Conservation (phyloP, 2,797 vertebrate genomes). For the Anabas testudineus region DNA sequence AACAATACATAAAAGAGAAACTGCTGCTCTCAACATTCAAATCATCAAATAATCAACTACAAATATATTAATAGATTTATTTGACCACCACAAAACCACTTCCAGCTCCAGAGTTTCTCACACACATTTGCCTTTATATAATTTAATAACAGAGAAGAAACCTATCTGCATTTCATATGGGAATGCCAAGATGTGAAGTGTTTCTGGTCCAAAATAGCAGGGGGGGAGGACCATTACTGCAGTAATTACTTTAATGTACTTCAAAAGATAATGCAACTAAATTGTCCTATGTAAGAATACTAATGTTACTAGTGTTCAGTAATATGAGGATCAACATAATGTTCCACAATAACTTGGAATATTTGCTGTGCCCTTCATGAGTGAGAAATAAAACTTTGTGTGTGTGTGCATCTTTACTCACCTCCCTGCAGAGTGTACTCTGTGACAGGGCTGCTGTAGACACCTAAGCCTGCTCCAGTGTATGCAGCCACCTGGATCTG, state of each 20-base stretch:
- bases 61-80: neutral
- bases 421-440: slow-evolving; percentile 98
- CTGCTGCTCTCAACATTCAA: neutral
- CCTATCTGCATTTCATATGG: neutral
- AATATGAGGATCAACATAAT: slow-evolving; percentile 2
- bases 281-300: neutral
- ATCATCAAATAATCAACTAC: neutral
- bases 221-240: neutral
- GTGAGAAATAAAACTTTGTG: neutral
- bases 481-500: slow-evolving; percentile 98
- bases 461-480: slow-evolving; percentile 92
- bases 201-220: slow-evolving; percentile 6
- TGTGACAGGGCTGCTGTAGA: slow-evolving; percentile 90
- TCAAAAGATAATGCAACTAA: neutral
- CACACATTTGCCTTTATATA: neutral
- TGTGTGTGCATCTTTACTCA: slow-evolving; percentile 72
- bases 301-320: neutral
- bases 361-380: neutral
- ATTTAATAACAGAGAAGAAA: slow-evolving; percentile 6
- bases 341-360: neutral
- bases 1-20: too few species aligned
- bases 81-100: slow-evolving; percentile 1
- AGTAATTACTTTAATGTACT: neutral
- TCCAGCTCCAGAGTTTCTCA: neutral
- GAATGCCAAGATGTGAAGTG: neutral